Percentiles rank a stretch among this genome's conserved stretches.
These are phyloP conservation scores for Drepanosiphum platanoidis DNA, from an alignment of 2,888 invertebrate genomes.

Conservation along the genomic window DNA sequence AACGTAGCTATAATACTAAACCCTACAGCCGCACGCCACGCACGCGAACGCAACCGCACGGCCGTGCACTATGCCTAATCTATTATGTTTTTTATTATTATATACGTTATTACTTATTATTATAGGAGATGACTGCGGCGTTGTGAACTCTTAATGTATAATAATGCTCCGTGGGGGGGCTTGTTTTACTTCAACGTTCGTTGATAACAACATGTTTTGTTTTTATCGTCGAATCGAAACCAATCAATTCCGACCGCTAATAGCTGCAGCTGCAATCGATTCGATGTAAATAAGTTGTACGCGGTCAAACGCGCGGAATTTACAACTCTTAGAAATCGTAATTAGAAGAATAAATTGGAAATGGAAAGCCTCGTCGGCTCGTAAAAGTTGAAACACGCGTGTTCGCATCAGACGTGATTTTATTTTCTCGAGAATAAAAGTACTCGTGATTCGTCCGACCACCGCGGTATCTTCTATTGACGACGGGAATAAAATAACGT, in stretches of 20 bases:
- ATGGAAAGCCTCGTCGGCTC: too few species aligned
- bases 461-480: too few species aligned
- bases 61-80: background rate
- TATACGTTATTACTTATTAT: too few species aligned
- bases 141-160: background rate
- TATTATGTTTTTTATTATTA: too few species aligned
- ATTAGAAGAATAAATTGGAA: background rate
- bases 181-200: background rate
- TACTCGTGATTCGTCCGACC: too few species aligned
- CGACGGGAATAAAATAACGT: too few species aligned
- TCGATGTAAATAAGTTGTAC: too few species aligned
- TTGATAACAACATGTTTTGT: background rate
- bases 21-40: background rate
- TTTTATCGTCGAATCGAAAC: background rate
- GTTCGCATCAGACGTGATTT: background rate
- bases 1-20: background rate
- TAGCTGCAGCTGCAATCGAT: background rate
- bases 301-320: background rate
- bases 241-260: background rate
- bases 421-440: too few species aligned
- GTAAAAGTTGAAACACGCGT: background rate
- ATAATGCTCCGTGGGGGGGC: background rate
- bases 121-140: background rate
- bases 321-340: too few species aligned
- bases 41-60: background rate